A percentile compares a stretch with the other conserved stretches of the same genome.
These are phyloP conservation scores for Brotula barbata DNA, from an alignment of 2,797 vertebrate species.

Conservation along the genomic window DNA sequence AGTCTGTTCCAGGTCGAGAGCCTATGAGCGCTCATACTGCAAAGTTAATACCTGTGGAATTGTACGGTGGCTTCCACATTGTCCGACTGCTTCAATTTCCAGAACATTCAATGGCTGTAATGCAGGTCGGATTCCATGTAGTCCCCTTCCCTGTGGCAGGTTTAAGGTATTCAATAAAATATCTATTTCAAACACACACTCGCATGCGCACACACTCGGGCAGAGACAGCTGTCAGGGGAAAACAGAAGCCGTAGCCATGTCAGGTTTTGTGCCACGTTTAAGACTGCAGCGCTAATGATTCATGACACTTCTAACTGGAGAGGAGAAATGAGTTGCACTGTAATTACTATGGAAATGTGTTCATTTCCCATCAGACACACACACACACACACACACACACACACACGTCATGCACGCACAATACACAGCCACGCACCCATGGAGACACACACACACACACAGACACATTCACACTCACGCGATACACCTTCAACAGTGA, in stretches of 20 bases:
- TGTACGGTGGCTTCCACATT: not conserved
- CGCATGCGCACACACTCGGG: slow-evolving; percentile 1
- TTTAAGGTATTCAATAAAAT: slow-evolving; percentile 41
- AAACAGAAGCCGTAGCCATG: slow-evolving; percentile 62
- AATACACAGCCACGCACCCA: slow-evolving; percentile 41
- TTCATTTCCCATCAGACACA: slow-evolving; percentile 72
- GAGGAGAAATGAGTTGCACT: slow-evolving; percentile 75
- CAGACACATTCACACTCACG: slow-evolving; percentile 13
- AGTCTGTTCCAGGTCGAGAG: slow-evolving; percentile 22
- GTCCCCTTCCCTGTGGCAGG: not conserved
- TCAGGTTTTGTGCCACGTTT: slow-evolving; percentile 67
- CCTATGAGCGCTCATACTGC: slow-evolving; percentile 7
- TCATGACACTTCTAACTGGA: slow-evolving; percentile 79
- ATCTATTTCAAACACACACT: slow-evolving; percentile 33
- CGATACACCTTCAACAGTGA: slow-evolving; percentile 45
- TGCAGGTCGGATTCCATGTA: slow-evolving; percentile 27
- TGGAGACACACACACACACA: slow-evolving; percentile 25
- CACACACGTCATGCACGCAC: slow-evolving; percentile 18
- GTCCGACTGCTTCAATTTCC: slow-evolving; percentile 34
- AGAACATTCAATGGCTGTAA: slow-evolving; percentile 15
- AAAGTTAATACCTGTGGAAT: slow-evolving; percentile 10
- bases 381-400: slow-evolving; percentile 35
- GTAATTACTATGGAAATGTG: slow-evolving; percentile 82
- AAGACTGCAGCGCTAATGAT: slow-evolving; percentile 75
- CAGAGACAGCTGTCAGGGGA: slow-evolving; percentile 53